Evolutionary conservation across 37 sponge, comb jelly and placozoan species (phyloP).

Genomic region (Axinella damicornis): DNA sequence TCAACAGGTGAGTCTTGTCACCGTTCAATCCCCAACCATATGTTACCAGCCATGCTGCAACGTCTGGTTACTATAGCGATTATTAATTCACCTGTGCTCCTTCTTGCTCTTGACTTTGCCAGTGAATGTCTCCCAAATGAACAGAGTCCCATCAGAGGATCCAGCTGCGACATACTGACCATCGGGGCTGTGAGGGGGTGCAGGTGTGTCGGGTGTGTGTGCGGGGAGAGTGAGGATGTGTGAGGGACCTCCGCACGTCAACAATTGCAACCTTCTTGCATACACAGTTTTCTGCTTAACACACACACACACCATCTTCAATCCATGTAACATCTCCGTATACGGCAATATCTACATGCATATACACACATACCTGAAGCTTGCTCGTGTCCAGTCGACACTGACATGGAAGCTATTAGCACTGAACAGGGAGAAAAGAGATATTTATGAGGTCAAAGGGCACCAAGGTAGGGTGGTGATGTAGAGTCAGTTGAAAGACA

Average conservation of each 20-base stretch:
- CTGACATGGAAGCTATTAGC: constrained; percentile 61
- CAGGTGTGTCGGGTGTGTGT: constrained; percentile 8
- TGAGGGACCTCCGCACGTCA: too few species aligned
- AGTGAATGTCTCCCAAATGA: constrained; percentile 81
- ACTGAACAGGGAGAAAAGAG: too few species aligned
- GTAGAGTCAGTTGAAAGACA: too few species aligned
- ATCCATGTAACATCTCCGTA: neutral
- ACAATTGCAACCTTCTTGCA: too few species aligned
- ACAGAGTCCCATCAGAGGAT: constrained; percentile 87
- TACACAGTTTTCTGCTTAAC: too few species aligned
- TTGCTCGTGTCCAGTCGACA: constrained; percentile 75
- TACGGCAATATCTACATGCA: neutral
- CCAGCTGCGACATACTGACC: constrained; percentile 96
- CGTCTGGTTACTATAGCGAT: too few species aligned
- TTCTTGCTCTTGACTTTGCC: constrained; percentile 50
- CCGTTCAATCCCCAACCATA: too few species aligned
- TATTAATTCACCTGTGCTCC: constrained; percentile 67
- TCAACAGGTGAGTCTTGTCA: too few species aligned
- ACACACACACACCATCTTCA: too few species aligned
- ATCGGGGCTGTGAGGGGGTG: constrained; percentile 79
- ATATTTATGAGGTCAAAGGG: too few species aligned
- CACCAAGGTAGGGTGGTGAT: too few species aligned
- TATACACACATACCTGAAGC: constrained; percentile 70
- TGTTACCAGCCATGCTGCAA: too few species aligned
- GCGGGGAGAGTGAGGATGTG: neutral